A percentile compares a stretch with the other conserved stretches of the same genome.
phyloP scores from a whole-genome alignment of 2,113 vertebrate species.

The Nyctibius bracteatus region DNA sequence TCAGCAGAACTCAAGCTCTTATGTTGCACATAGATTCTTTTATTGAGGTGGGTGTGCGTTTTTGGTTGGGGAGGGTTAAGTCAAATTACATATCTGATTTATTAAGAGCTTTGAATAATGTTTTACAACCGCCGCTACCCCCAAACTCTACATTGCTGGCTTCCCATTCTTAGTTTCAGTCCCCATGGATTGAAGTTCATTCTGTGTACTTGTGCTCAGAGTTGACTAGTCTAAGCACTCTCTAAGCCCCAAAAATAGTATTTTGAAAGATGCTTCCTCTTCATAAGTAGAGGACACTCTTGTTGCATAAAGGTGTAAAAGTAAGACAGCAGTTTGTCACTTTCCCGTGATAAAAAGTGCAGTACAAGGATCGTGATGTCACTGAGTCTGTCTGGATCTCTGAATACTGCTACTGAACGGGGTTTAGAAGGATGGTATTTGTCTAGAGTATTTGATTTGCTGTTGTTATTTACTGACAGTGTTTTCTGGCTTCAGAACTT shows the following conservation, averaged over 20 bases:
- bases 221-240: background rate
- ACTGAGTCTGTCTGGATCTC: background rate
- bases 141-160: background rate
- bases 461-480: background rate
- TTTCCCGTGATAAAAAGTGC: background rate
- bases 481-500: background rate
- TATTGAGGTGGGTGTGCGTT: slow-evolving; percentile 84
- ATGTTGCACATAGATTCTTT: slow-evolving; percentile 98
- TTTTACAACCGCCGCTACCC: background rate
- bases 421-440: background rate
- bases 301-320: background rate
- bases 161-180: background rate
- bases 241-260: background rate
- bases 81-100: background rate
- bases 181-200: background rate
- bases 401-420: background rate
- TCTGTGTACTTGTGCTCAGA: background rate
- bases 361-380: background rate
- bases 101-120: background rate
- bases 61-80: background rate
- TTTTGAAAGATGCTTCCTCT: background rate
- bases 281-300: background rate
- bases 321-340: background rate
- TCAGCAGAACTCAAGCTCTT: slow-evolving; percentile 95
- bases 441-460: background rate